Base-by-base conservation (phyloP, 2,888 invertebrate genomes). In the Blastobasis lacticolella region DNA sequence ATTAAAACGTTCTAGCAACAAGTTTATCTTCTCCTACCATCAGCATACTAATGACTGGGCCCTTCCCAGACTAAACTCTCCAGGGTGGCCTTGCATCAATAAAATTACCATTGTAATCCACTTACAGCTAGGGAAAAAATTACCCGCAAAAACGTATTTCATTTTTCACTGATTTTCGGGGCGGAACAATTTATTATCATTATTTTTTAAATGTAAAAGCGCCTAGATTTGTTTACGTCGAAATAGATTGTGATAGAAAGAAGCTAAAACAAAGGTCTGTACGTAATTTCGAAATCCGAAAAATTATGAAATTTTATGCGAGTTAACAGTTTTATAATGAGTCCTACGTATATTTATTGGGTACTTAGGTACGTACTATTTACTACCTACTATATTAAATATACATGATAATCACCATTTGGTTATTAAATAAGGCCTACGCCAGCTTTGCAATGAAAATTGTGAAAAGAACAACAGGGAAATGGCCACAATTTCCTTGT, bases 21-120 rank as follows among this genome's bases (percentile, higher is more conserved):
- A 81, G 83, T 82, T 86, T 87, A 85, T 86, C 82, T 83, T 82
- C 78, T 79, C 73, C 64, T 76, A 75, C 82, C 81, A 81, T 82
- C 86, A 69, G 87, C 78, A 86, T 87, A 87, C 86, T 87, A 86
- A 87, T 85, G 80, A 59, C 69, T 59, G 61, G 64, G 67, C 68
- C 72, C 56, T 55, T 54, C 7, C 38, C 37, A 57, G 55, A 62
- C 71, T 76, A 77, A 77, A 78, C 78, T 69, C 78, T 73, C 79
- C 63, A 61, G 73, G 74, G 78, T 71, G 71, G 78, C 69, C 36
- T 67, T 67, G 78, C 84, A 82, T 85, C 85, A 82, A 84, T 86
- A 81, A 87, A 87, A 87, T 87, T 86, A 86, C 85, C 85, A 86
- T 86, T 79, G 80, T 87, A 83, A 86, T 86, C 85, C 79, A 84